These are phyloP conservation scores for Drosophila paranaensis DNA, from an alignment of 2,888 invertebrate genomes.

Conservation along the genomic window DNA sequence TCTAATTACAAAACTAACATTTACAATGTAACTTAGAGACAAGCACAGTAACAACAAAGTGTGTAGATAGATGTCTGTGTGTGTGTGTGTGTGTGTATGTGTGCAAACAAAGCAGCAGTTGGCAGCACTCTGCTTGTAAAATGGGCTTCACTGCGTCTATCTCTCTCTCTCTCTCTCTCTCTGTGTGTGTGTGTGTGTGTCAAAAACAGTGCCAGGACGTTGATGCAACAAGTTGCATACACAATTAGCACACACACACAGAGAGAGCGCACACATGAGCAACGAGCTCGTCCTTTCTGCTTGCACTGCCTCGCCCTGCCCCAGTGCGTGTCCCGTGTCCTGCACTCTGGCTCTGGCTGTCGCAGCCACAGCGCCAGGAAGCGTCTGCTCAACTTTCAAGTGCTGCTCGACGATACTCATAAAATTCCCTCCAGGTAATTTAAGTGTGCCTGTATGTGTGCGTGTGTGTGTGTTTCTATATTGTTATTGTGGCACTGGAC, in stretches of 20 bases:
- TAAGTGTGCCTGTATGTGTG: constrained; percentile 34
- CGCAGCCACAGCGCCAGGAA: constrained; percentile 58
- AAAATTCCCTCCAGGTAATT: constrained; percentile 80
- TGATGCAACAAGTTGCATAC: constrained; percentile 79
- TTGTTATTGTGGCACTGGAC: constrained; percentile 68
- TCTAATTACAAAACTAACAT: constrained; percentile 80
- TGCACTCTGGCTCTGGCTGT: constrained; percentile 32
- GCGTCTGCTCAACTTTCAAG: constrained; percentile 77
- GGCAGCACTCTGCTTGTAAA: constrained; percentile 38
- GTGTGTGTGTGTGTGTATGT: constrained; percentile 27
- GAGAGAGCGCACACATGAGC: constrained; percentile 23
- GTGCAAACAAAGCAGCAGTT: constrained; percentile 51
- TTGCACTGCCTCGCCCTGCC: constrained; percentile 1
- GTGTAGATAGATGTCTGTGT: constrained; percentile 22
- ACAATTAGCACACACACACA: constrained; percentile 69
- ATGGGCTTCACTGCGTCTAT: constrained; percentile 27
- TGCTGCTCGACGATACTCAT: constrained; percentile 76
- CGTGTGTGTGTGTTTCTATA: constrained; percentile 35
- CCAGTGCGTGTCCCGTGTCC: not conserved
- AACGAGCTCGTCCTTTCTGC: constrained; percentile 17
- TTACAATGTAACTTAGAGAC: constrained; percentile 76
- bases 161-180: no score
- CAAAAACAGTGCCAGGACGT: constrained; percentile 42
- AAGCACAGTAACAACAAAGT: constrained; percentile 47
- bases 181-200: constrained; percentile 33